phyloP scores from a whole-genome alignment of 2,888 invertebrate genomes.

The Mesochorus sp. region DNA sequence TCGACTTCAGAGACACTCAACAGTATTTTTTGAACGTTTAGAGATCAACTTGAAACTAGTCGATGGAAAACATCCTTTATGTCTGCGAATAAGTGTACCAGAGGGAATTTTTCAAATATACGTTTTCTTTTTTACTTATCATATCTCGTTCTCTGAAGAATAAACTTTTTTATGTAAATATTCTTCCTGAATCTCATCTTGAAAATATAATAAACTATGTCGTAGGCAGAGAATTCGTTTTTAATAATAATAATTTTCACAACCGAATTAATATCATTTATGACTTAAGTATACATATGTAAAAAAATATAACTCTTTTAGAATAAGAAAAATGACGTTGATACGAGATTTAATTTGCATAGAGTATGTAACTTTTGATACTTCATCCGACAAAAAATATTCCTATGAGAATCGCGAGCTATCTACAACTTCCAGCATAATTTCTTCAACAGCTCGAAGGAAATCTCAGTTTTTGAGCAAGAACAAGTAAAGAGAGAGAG shows the following conservation, averaged over 20 bases:
- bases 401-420: slow-evolving; percentile 54
- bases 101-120: too few relatives aligned
- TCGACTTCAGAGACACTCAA: background rate
- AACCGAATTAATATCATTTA: too few relatives aligned
- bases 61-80: background rate
- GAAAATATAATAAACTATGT: too few relatives aligned
- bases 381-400: slow-evolving; percentile 13
- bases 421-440: slow-evolving; percentile 60
- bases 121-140: too few relatives aligned
- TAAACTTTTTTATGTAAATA: too few relatives aligned
- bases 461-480: slow-evolving; percentile 18
- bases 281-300: too few relatives aligned
- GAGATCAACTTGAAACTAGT: background rate
- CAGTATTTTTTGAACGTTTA: background rate
- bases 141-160: too few relatives aligned
- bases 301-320: too few relatives aligned
- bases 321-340: slow-evolving; percentile 55
- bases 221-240: too few relatives aligned
- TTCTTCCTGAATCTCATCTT: too few relatives aligned
- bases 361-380: slow-evolving; percentile 9
- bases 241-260: too few relatives aligned
- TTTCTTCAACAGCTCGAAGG: slow-evolving; percentile 47
- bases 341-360: slow-evolving; percentile 52
- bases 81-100: too few relatives aligned
- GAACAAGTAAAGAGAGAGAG: slow-evolving; percentile 10